These are phyloP conservation scores for Entomobrya proxima DNA, from an alignment of 2,888 invertebrate species.

Conservation along the genomic window DNA sequence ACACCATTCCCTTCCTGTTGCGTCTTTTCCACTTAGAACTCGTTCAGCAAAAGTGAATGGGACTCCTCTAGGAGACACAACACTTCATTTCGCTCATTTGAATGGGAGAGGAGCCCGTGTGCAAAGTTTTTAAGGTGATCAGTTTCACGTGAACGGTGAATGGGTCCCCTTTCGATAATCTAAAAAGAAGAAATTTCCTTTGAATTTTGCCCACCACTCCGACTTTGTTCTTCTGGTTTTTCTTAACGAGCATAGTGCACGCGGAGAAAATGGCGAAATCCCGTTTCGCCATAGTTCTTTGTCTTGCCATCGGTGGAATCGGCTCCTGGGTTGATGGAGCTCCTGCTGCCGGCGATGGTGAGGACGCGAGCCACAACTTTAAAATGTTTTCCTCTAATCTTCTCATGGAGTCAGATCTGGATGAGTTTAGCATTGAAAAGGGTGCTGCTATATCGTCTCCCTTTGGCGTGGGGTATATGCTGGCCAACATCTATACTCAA, in stretches of 20 bases:
- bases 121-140: neutral
- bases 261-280: slow-evolving; percentile 50
- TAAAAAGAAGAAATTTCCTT: slow-evolving; percentile 6
- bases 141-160: slow-evolving; percentile 12
- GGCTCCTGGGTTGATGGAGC: slow-evolving; percentile 21
- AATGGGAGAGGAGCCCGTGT: neutral
- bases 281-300: slow-evolving; percentile 46
- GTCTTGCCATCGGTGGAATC: neutral
- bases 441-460: slow-evolving; percentile 70
- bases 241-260: neutral
- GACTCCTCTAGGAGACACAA: neutral
- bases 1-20: slow-evolving; percentile 52
- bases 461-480: slow-evolving; percentile 70
- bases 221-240: neutral
- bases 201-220: neutral
- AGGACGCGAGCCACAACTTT: slow-evolving; percentile 52
- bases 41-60: slow-evolving; percentile 5
- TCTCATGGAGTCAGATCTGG: slow-evolving; percentile 69
- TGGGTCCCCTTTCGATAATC: neutral
- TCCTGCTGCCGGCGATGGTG: slow-evolving; percentile 31
- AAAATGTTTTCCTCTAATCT: slow-evolving; percentile 68
- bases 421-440: slow-evolving; percentile 69
- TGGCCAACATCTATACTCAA: slow-evolving; percentile 68
- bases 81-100: neutral
- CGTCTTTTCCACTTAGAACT: slow-evolving; percentile 15